phyloP scores from a whole-genome alignment of 2,888 invertebrate genomes.

The Dyspetes luteomarginatus region DNA sequence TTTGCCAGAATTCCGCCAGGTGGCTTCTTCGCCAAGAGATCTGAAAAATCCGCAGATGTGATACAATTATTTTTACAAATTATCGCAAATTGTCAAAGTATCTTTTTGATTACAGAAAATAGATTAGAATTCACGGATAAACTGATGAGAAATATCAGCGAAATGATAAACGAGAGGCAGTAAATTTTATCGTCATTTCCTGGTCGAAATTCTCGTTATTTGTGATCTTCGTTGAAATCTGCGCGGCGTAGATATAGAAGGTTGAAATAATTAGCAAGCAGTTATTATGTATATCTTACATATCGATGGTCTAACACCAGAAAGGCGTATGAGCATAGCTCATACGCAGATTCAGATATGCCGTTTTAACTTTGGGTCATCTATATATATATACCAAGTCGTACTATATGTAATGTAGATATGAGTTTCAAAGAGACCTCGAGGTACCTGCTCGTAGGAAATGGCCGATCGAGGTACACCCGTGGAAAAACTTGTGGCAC shows the following conservation, averaged over 20 bases:
- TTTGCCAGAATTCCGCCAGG: too few relatives aligned
- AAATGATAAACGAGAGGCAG: background rate
- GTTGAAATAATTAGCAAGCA: background rate
- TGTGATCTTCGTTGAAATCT: background rate
- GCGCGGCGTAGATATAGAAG: background rate
- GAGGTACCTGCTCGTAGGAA: background rate
- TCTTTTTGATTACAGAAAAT: too few relatives aligned
- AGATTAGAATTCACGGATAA: background rate
- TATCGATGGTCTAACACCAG: too few relatives aligned
- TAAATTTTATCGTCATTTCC: background rate
- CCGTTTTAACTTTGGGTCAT: too few relatives aligned
- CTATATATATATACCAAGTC: too few relatives aligned
- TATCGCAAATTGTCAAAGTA: too few relatives aligned
- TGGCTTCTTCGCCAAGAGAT: too few relatives aligned
- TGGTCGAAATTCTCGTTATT: conserved; percentile 6
- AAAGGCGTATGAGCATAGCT: too few relatives aligned
- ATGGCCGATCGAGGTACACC: conserved; percentile 26
- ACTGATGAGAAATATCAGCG: background rate
- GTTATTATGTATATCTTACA: background rate
- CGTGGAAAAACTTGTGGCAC: conserved; percentile 34
- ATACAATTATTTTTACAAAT: too few relatives aligned
- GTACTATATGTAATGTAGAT: background rate
- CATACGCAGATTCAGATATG: too few relatives aligned
- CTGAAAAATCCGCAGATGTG: too few relatives aligned
- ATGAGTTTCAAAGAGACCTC: background rate